Percentiles rank a stretch among this genome's conserved stretches.
These are phyloP conservation scores for Drosophila tsacasi DNA, from an alignment of 1,140 invertebrate species.

Conservation along the genomic window DNA sequence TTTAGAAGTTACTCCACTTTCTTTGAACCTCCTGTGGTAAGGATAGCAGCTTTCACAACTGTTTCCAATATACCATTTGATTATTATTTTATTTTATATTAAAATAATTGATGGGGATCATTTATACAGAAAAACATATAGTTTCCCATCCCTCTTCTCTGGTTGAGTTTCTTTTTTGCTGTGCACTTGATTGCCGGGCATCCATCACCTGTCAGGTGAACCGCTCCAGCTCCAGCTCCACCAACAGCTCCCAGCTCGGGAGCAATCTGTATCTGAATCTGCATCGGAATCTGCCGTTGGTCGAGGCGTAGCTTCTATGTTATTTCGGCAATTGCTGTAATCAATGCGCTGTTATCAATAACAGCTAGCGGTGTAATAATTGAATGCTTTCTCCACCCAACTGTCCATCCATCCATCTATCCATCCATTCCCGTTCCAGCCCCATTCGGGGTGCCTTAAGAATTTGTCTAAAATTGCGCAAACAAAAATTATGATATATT, in stretches of 20 bases:
- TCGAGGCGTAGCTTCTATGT: slow-evolving; percentile 35
- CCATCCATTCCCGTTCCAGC: slow-evolving; percentile 10
- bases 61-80: neutral
- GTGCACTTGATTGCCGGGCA: slow-evolving; percentile 50
- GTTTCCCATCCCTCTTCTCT: neutral
- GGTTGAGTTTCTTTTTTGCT: neutral
- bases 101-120: neutral
- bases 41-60: neutral
- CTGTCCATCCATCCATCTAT: slow-evolving; percentile 38
- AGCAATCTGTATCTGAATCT: slow-evolving; percentile 37
- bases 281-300: slow-evolving; percentile 54
- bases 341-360: slow-evolving; percentile 66
- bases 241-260: slow-evolving; percentile 3
- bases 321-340: slow-evolving; percentile 67
- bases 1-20: neutral
- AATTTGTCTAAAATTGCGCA: slow-evolving; percentile 75
- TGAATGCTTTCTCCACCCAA: slow-evolving; percentile 37
- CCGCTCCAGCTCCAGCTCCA: neutral
- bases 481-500: slow-evolving; percentile 80
- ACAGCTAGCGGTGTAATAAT: slow-evolving; percentile 69
- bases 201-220: slow-evolving; percentile 56
- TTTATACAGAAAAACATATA: neutral
- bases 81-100: neutral
- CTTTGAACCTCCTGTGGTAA: neutral
- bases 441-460: slow-evolving; percentile 36